phyloP scores from a whole-genome alignment of 1,140 invertebrate species.

The Diorhabda sublineata region DNA sequence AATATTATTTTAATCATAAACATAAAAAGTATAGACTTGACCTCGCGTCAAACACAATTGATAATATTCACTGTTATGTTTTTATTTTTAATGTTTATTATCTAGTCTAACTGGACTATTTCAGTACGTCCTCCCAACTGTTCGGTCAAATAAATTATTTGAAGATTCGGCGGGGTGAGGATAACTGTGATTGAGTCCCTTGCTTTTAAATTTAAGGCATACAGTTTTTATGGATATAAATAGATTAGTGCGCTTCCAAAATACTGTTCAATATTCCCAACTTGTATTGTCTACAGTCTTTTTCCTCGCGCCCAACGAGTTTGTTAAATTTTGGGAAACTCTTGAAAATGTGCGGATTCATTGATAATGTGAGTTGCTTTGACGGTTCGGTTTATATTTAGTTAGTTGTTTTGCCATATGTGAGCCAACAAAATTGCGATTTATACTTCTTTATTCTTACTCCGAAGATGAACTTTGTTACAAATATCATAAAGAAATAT shows the following conservation, averaged over 20 bases:
- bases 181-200: slow-evolving; percentile 1
- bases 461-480: slow-evolving; percentile 2
- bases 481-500: background rate
- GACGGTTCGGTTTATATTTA: slow-evolving; percentile 2
- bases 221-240: slow-evolving; percentile 1
- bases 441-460: background rate
- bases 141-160: slow-evolving; percentile 1
- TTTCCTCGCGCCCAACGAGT: background rate
- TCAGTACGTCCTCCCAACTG: background rate
- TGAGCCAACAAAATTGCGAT: background rate
- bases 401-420: slow-evolving; percentile 1
- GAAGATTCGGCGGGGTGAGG: slow-evolving; percentile 1
- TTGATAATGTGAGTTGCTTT: background rate
- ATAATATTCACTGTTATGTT: too few species aligned
- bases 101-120: background rate
- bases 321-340: background rate
- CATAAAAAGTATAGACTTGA: too few species aligned
- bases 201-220: slow-evolving; percentile 2
- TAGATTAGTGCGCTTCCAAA: background rate
- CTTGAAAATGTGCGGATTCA: background rate
- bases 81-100: too few species aligned
- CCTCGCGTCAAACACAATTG: too few species aligned
- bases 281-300: background rate
- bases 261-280: background rate
- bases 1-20: too few species aligned